Evolutionary conservation across 1,140 invertebrate genomes (phyloP).

Genomic region (Drepana arcuata): DNA sequence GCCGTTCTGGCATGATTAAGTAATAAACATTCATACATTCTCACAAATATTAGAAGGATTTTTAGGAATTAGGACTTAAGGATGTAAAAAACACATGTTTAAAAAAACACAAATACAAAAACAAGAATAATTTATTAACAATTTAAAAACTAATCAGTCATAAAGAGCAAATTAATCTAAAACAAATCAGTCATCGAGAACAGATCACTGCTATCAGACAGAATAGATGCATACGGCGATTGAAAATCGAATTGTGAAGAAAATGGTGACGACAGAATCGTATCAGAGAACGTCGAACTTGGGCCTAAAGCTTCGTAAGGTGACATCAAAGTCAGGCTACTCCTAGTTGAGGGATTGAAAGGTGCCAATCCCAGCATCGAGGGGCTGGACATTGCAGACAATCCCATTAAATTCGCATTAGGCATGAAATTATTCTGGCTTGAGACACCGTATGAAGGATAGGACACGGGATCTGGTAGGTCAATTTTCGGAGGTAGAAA

Average conservation of each 20-base stretch:
- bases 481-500: neutral
- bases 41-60: too few relatives aligned
- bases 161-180: neutral
- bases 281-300: constrained; percentile 19
- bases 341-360: constrained; percentile 11
- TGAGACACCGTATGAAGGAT: too few relatives aligned
- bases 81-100: too few relatives aligned
- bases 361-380: constrained; percentile 4
- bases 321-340: constrained; percentile 31
- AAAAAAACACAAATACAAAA: too few relatives aligned
- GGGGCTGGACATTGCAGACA: constrained; percentile 10
- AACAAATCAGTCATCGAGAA: constrained; percentile 29
- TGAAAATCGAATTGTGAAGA: constrained; percentile 28
- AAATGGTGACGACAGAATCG: constrained; percentile 5
- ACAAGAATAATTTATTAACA: too few relatives aligned
- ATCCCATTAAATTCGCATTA: constrained; percentile 36
- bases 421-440: too few relatives aligned
- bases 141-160: constrained; percentile 29
- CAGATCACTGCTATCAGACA: constrained; percentile 30
- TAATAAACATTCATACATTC: too few relatives aligned
- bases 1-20: too few relatives aligned
- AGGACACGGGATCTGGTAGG: neutral
- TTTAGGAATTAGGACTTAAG: too few relatives aligned
- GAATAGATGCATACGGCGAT: constrained; percentile 32
- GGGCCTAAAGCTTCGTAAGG: constrained; percentile 41